Evolutionary conservation across 2,113 vertebrate genomes (phyloP), one percentile per base, ranked within the genome.

Genomic region (Cygnus atratus): DNA sequence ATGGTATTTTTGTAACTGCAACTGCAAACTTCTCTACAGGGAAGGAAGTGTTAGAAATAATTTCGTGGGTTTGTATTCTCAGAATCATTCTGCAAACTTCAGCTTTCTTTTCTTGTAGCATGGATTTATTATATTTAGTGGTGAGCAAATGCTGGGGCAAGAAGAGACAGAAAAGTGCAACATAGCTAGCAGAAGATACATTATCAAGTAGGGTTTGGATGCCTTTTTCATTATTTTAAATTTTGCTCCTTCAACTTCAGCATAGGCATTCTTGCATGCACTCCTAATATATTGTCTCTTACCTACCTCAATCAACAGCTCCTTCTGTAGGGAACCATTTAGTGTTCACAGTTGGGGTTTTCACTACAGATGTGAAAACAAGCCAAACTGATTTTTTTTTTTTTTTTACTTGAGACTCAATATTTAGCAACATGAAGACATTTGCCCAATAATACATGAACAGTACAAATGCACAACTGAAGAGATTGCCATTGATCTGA

Each of bases 21-120:
- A 78, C 57, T 65, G 52, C 63, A 81, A 82, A 72, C 25, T 91
- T 81, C 61, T 55, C 28, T n/a, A 87, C 7, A 62, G 75, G 59
- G 67, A 94, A 94, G 70, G 88, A 77, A 94, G 62, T 48, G 37
- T 83, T 84, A 73, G 62, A 94, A 93, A 89, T 85, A 91, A 87
- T 79, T 0, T 0, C 73, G 58, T 62, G 59, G 59, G 71, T 87
- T 88, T 87, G 46, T 62, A 55, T 77, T 87, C 58, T 70, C 6
- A 3, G 72, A 78, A 75, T 24, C 22, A 43, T 66, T 82, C 52
- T 77, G 67, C 71, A 67, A 91, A 84, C 44, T 88, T 87, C 80
- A 95, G 50, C 44, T 73, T 63, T 92, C 71, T 87, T 75, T 93
- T 77, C 37, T 62, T 22, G 13, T 20, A 62, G 68, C 41, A 41